Evolutionary conservation across 2,797 vertebrate species (phyloP).

Genomic region (Heteromormyrus szaboi): DNA sequence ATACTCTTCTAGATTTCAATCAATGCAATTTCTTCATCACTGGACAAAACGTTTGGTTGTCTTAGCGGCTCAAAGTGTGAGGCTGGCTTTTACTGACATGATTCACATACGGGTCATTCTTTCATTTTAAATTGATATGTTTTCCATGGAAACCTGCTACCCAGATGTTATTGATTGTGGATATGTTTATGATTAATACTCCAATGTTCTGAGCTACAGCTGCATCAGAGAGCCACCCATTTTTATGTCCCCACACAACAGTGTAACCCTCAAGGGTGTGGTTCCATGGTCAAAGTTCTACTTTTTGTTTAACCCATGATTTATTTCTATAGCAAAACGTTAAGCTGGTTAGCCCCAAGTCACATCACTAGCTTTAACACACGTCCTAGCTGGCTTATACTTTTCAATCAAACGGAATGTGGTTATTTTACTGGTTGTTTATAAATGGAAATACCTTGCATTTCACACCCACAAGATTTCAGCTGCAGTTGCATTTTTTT

Average conservation of each 20-base stretch:
- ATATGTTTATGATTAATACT: background rate
- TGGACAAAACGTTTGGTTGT: background rate
- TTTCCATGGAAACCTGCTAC: background rate
- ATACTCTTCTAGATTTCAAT: background rate
- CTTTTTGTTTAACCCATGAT: background rate
- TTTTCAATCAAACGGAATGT: background rate
- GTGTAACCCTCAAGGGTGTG: background rate
- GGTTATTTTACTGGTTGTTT: background rate
- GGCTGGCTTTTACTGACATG: background rate
- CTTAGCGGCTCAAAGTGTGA: background rate
- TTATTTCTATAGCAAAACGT: background rate
- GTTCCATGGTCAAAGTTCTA: background rate
- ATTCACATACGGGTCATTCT: background rate
- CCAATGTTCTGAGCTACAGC: background rate
- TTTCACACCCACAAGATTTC: background rate
- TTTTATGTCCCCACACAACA: background rate
- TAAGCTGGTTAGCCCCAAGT: background rate
- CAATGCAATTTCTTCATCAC: background rate
- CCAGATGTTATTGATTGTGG: background rate
- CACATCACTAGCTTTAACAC: background rate
- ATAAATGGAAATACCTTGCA: background rate
- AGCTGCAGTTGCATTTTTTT: background rate
- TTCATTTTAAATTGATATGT: background rate
- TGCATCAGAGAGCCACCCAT: background rate
- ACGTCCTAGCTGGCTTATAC: background rate